Base-by-base conservation (phyloP, 2,113 vertebrate genomes). In the Corythornis vintsioides region DNA sequence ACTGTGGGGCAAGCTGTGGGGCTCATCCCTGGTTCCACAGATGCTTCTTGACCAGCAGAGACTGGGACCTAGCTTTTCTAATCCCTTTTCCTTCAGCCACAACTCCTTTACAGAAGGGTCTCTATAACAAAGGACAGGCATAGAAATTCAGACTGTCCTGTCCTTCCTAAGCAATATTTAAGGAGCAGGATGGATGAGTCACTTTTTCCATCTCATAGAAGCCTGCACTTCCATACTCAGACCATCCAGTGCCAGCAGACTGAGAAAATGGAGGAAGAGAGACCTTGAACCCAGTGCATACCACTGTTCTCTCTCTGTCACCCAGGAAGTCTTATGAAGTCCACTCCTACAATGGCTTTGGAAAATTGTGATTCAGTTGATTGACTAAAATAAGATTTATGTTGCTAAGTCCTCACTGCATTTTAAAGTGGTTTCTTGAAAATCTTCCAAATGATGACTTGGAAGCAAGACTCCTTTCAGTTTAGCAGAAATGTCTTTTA, bases 381-480 rank as follows among this genome's bases (percentile, higher is more conserved):
- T 87, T 92, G 89, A 85, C 31, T 87, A 85, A 83, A 91, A 52
- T 48, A 83, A 77, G 82, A 85, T 74, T 93, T 80, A 77, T 48
- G 77, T 70, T 1, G 0, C 60, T 85, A 85, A 64, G 25, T 55
- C 55, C 31, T 89, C 29, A 29, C 18, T 74, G 67, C 19, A 83
- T 91, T 86, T 94, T 86, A 50, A 96, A 93, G 64, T 80, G 75
- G 65, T 86, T 92, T 86, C 38, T 31, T 94, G 87, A 94, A 95
- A 93, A 83, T 74, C 9, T 86, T 94, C 92, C 89, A 93, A 56
- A 79, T 35, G n/a, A 64, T 86, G 56, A 74, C 45, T 91, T 1
- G 6, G 47, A 72, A 93, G 56, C 29, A 65, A 74, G 59, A 70
- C 11, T 89, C 0, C 50, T 40, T 92, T 40, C 47, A 74, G 50